phyloP scores from a whole-genome alignment of 2,888 invertebrate species.

The Lasioglossum morio region DNA sequence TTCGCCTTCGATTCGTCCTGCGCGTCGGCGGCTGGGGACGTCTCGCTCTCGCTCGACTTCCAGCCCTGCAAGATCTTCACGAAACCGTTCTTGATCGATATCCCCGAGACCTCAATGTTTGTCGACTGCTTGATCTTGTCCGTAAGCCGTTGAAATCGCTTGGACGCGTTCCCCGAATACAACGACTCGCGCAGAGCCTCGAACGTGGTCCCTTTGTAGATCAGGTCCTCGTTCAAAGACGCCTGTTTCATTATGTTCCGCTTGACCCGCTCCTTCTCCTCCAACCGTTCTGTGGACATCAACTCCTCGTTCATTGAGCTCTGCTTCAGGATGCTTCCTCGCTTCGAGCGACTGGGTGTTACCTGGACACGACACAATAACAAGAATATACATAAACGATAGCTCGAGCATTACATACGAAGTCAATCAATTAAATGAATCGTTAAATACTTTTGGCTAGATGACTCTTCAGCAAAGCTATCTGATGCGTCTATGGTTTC shows the following conservation, averaged over 20 bases:
- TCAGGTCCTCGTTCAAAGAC: conserved; percentile 94
- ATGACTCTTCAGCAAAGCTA: not conserved
- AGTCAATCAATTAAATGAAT: not conserved
- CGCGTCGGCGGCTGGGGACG: conserved; percentile 21
- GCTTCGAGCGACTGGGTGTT: conserved; percentile 60
- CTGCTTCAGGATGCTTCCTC: conserved; percentile 91
- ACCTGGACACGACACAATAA: conserved; percentile 14
- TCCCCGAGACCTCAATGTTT: conserved; percentile 91
- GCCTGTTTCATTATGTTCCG: conserved; percentile 95
- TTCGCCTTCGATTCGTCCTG: conserved; percentile 49
- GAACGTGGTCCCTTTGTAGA: conserved; percentile 89
- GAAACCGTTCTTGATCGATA: conserved; percentile 90
- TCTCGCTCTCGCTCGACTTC: conserved; percentile 78
- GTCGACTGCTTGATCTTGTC: conserved; percentile 93
- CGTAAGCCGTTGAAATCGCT: conserved; percentile 92
- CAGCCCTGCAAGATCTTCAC: conserved; percentile 91
- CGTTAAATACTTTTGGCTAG: not conserved
- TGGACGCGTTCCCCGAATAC: conserved; percentile 89
- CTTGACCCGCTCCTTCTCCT: conserved; percentile 92
- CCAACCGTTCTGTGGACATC: conserved; percentile 93
- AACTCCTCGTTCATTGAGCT: conserved; percentile 95
- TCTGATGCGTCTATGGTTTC: not conserved
- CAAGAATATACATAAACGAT: not conserved
- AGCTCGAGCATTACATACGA: not conserved
- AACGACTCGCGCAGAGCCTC: conserved; percentile 91